Evolutionary conservation across 1,140 invertebrate genomes (phyloP).

Genomic region (Caenorhabditis inopinata): DNA sequence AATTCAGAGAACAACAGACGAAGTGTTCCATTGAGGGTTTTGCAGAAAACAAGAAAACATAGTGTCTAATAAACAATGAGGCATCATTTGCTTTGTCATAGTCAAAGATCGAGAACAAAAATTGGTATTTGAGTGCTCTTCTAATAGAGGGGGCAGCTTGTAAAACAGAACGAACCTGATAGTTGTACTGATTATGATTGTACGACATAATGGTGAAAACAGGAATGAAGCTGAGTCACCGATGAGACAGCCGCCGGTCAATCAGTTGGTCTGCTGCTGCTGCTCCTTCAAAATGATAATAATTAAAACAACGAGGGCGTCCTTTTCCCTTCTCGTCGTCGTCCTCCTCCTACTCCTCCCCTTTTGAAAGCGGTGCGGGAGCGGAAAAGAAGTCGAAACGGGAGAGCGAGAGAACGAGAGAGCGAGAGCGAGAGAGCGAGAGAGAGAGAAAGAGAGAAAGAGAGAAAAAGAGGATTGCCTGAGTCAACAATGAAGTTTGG

Average conservation of each 20-base stretch:
- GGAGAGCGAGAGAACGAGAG: not conserved
- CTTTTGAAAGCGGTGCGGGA: not conserved
- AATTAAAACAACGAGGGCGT: conserved; percentile 5
- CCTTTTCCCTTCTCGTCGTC: no score
- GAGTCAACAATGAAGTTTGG: conserved; percentile 17
- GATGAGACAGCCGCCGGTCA: not conserved
- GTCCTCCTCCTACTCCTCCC: not conserved
- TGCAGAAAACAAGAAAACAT: no score
- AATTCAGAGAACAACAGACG: no score
- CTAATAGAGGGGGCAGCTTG: not conserved
- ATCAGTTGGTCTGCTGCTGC: no score
- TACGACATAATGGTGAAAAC: not conserved
- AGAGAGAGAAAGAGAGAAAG: not conserved
- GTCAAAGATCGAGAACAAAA: no score
- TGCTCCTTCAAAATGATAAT: conserved; percentile 14
- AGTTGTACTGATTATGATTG: conserved; percentile 22
- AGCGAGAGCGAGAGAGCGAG: not conserved
- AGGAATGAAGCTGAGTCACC: not conserved
- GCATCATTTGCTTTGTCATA: no score
- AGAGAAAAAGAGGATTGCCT: not conserved
- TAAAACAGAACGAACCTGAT: not conserved
- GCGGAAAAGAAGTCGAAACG: not conserved
- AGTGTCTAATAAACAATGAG: no score
- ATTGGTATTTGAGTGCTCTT: no score
- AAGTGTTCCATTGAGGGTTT: no score